Evolutionary conservation across 2,797 vertebrate genomes (phyloP), one percentile per base, ranked within the genome.

Genomic region (Lagodon rhomboides): DNA sequence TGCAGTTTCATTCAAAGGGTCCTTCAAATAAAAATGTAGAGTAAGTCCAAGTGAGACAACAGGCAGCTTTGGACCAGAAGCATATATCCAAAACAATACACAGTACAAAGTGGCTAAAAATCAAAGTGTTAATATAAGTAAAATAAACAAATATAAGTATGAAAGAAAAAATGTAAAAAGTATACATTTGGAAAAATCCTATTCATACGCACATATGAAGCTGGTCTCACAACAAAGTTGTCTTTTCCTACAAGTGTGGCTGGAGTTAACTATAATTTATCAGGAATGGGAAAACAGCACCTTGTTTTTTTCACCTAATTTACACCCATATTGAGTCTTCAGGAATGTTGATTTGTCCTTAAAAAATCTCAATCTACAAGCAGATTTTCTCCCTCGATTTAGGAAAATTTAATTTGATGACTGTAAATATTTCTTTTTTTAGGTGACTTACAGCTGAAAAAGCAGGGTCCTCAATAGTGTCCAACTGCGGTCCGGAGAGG

Each of bases 1-100:
- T 46, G 82, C 69, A 0, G 87, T 89, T 77, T 87, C 86, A 79
- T 86, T 90, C 12, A 85, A 65, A 49, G 59, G 54, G 41, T 87
- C 90, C 95, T 96, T 89, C 1, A 82, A 9, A 61, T 43, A 7
- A 83, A 75, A 54, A 69, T 18, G 50, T 9, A 64, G 4, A 77
- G 51, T 34, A 3, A 74, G 12, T 1, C 7, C 4, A n/a, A 0
- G 9, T 30, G 15, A 53, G 12, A 50, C 11, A 54, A 73, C n/a
- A n/a, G 27, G 53, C 38, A 41, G 9, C n/a, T 68, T 59, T 43
- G 17, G 1, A 78, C 11, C 5, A 41, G 18, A 3, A n/a, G 18
- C 16, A 53, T 47, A 5, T 34, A 60, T 66, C 20, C 54, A 11
- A 46, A 49, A 61, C 4, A 44, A 16, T 51, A 55, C 8, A 22